phyloP scores from a whole-genome alignment of 2,888 invertebrate species.

The Icerya purchasi region DNA sequence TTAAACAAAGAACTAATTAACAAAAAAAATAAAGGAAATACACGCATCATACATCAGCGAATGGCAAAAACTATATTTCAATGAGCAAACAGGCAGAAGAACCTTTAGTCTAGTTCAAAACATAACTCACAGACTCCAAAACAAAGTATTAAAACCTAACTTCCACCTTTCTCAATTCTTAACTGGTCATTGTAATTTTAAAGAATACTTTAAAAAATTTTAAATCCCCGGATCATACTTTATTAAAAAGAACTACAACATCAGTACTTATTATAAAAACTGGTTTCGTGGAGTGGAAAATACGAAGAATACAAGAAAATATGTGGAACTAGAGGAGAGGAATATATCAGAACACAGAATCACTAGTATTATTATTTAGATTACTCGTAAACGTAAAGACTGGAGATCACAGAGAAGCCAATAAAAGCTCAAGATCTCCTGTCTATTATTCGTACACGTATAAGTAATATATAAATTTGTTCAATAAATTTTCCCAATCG shows the following conservation, averaged over 20 bases:
- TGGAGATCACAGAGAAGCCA: background rate
- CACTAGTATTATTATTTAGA: background rate
- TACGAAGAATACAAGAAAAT: background rate
- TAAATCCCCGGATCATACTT: background rate
- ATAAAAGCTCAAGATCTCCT: background rate
- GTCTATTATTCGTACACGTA: too few species aligned
- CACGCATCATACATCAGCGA: background rate
- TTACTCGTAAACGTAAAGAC: background rate
- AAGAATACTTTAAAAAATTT: background rate
- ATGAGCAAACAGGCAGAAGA: background rate
- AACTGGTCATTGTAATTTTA: background rate
- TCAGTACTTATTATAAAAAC: background rate
- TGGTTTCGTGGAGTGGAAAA: background rate
- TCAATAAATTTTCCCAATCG: too few species aligned
- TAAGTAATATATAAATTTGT: too few species aligned
- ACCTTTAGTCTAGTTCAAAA: background rate
- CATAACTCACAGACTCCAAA: background rate
- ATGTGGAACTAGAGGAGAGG: background rate
- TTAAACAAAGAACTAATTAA: background rate
- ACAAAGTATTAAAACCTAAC: background rate
- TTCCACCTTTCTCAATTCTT: background rate
- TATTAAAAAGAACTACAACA: background rate
- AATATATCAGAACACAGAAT: background rate
- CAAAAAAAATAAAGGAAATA: background rate
- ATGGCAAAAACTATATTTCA: too few species aligned